Base-by-base conservation (phyloP, 2,888 invertebrate genomes). In the Mesorhabditis belari region DNA sequence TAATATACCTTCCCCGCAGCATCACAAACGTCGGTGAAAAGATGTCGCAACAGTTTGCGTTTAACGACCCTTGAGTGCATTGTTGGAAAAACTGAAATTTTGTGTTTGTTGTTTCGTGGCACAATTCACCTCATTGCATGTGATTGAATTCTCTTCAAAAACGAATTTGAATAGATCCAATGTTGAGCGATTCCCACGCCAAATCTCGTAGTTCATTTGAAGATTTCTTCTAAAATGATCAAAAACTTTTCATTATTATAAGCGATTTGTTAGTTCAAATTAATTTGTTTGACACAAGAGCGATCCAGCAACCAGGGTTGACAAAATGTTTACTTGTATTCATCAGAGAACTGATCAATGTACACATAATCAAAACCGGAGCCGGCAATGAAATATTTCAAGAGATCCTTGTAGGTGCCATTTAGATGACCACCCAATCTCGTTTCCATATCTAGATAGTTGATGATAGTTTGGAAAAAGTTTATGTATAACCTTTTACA, bases 1-100 rank as follows among this genome's bases (percentile, higher is more conserved):
- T 17, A n/a, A 9, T 21, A 24, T 25, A 63, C 66, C 66, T 64
- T 55, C 70, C 70, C 23, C 70, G 64, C 4, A 65, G 57, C 68
- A 70, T 68, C 5, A 62, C 65, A 55, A 66, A 68, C 4, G 64
- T 65, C 6, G 70, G 70, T 28, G 63, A 61, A 26, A 70, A 70
- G 29, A 70, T 65, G 27, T 68, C 64, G 35, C 70, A 70, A 50
- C 70, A 70, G 24, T 70, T 64, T 19, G 62, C 58, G 1, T 64
- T 60, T 1, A 28, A 21, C 50, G 66, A 62, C n/a, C 70, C 70
- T 9, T 63, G 61, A 27, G 65, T 66, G 55, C 70, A 70, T 12
- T 58, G 59, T 52, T 66, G 62, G 49, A 70, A 68, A 19, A 70
- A 26, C 63, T 59, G 49, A 60, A 63, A 59, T 19, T 5, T 9